A percentile compares a stretch with the other conserved stretches of the same genome.
phyloP scores from a whole-genome alignment of 2,797 vertebrate species.

The Podarcis siculus region DNA sequence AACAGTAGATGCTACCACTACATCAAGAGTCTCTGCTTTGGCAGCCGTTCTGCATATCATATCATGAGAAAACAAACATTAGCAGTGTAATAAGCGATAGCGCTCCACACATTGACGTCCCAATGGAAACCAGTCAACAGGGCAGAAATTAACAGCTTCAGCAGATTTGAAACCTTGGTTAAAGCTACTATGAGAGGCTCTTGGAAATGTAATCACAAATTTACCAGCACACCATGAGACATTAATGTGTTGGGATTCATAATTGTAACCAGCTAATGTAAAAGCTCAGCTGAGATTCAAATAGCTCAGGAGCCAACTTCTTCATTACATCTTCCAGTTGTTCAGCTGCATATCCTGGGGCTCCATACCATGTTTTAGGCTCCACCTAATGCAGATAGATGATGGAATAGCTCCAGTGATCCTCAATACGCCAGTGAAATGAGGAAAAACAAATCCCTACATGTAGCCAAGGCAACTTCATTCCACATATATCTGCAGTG shows the following conservation, averaged over 20 bases:
- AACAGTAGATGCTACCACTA: constrained; percentile 88
- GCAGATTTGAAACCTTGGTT: constrained; percentile 99
- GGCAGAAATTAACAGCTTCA: constrained; percentile 98
- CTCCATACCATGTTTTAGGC: constrained; percentile 99
- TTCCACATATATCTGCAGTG: constrained; percentile 97
- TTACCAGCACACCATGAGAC: constrained; percentile 96
- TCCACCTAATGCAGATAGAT: constrained; percentile 99
- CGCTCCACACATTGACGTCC: constrained; percentile 92
- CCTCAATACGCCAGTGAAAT: constrained; percentile 99
- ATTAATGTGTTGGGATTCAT: constrained; percentile 99
- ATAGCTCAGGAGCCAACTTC: constrained; percentile 95
- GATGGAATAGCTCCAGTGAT: constrained; percentile 99
- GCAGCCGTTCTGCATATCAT: constrained; percentile 95
- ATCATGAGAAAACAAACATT: constrained; percentile 97
- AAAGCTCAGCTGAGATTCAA: constrained; percentile 95
- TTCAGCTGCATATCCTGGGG: constrained; percentile 94
- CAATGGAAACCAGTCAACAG: constrained; percentile 94
- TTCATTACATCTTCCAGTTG: constrained; percentile 96
- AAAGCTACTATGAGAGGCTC: constrained; percentile 98
- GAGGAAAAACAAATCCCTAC: constrained; percentile 99
- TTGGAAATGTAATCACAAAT: constrained; percentile 98
- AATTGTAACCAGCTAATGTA: constrained; percentile 98
- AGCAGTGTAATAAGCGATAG: constrained; percentile 92
- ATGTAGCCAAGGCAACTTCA: constrained; percentile 98
- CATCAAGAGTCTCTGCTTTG: constrained; percentile 87